Base-by-base conservation (phyloP, 1,140 invertebrate genomes). In the Armadillidium nasatum region DNA sequence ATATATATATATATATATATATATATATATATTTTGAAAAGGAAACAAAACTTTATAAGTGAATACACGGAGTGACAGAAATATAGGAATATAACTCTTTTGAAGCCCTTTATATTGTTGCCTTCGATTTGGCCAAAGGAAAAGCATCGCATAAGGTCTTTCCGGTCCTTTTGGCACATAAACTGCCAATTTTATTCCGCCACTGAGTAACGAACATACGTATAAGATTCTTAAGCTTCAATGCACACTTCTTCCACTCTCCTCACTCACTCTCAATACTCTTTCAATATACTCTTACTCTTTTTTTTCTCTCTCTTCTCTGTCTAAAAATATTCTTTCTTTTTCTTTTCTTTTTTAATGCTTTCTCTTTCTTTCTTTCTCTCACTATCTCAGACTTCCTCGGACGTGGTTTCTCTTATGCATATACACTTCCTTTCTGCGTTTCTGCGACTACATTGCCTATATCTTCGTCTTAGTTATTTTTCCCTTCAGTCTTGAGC, bases 1-100 rank as follows among this genome's bases (percentile, higher is more conserved):
- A 50, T 50, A 50, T 50, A 60, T 60, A 60, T 60, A 60, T 60
- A 60, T 60, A 60, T 60, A 60, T 60, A 60, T 60, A 60, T 60
- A 60, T 15, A 60, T 19, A 60, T 15, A 19, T 1, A 3, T 60
- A 60, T 60, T 60, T 60, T 15, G 50, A 19, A 60, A 60, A 60
- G 50, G 50, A 33, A 60, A 60, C 50, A 60, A 60, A 60, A 60
- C 50, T 60, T 60, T 60, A 60, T 60, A 60, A 60, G 50, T 60
- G 50, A 60, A 60, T 60, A 60, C 50, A 60, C 19, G 11, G 11
- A 60, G 50, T 60, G 50, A 60, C 50, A 60, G 50, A 60, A 60
- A 60, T 60, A 60, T 60, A 60, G 50, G 11, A 19, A 15, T 60
- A 60, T 60, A 60, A 60, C 50, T 60, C 50, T 60, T 60, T 60